Percentiles rank a stretch among this genome's conserved stretches.
Evolutionary conservation across 2,888 invertebrate genomes (phyloP).

Genomic region (Epistrophe eligans): DNA sequence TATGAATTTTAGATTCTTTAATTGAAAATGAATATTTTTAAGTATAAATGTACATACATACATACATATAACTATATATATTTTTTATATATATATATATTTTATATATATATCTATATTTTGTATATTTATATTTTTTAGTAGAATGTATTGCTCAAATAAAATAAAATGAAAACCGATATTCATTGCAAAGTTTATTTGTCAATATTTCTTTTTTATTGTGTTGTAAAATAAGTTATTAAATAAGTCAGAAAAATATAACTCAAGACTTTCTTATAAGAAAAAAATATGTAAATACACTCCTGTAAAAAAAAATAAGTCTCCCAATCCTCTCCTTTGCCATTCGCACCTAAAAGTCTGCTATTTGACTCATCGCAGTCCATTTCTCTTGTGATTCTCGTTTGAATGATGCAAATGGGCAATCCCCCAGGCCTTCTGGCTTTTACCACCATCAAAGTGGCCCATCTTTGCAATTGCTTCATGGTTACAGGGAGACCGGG

Average conservation of each 20-base stretch:
- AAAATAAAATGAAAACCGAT: no score
- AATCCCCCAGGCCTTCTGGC: conserved; percentile 60
- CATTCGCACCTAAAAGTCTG: conserved; percentile 21
- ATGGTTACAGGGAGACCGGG: conserved; percentile 21
- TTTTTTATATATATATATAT: no score
- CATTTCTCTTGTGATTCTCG: conserved; percentile 71
- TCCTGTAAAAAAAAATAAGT: not conserved
- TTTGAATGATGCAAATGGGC: conserved; percentile 71
- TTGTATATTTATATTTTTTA: no score
- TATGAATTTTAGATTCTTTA: not conserved
- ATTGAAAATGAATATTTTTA: no score
- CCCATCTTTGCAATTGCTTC: conserved; percentile 36
- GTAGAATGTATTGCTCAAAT: no score
- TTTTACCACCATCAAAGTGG: conserved; percentile 32
- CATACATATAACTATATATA: no score
- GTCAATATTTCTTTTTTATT: no score
- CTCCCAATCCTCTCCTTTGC: not conserved
- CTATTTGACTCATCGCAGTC: conserved; percentile 65
- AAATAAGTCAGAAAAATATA: not conserved
- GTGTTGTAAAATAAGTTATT: no score
- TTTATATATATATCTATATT: no score
- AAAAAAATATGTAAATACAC: not conserved
- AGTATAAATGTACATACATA: no score
- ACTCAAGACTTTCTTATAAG: accelerated
- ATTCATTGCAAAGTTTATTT: no score